A percentile compares a stretch with the other conserved stretches of the same genome.
These are phyloP conservation scores for Leptodactylus fuscus DNA, from an alignment of 2,113 vertebrate species.

Conservation along the genomic window DNA sequence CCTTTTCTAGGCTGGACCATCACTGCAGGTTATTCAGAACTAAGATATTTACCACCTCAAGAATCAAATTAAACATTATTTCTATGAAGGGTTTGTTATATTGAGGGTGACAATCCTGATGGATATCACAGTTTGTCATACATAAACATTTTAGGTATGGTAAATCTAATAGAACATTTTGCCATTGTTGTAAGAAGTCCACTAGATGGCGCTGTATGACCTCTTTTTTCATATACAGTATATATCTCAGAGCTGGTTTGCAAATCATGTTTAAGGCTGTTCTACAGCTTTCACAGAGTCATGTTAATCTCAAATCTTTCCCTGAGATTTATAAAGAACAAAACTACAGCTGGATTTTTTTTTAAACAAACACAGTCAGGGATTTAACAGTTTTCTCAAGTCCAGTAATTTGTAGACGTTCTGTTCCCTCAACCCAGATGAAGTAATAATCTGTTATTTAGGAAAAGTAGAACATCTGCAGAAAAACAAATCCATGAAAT, in stretches of 20 bases:
- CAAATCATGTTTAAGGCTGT: conserved; percentile 19
- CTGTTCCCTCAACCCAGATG: conserved; percentile 25
- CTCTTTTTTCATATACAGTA: not conserved
- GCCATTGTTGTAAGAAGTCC: too few relatives aligned
- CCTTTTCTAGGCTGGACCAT: not conserved
- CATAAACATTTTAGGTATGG: too few relatives aligned
- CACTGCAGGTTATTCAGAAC: not conserved
- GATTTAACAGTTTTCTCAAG: conserved; percentile 30
- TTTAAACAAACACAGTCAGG: conserved; percentile 21
- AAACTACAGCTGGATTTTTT: conserved; percentile 41
- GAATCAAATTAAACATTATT: too few relatives aligned
- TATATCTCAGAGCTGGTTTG: not conserved
- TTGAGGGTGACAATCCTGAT: too few relatives aligned
- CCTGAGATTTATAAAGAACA: conserved; percentile 40
- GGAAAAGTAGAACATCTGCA: conserved; percentile 22
- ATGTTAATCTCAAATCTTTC: conserved; percentile 42
- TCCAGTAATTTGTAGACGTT: conserved; percentile 42
- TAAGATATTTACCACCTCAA: not conserved
- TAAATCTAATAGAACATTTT: too few relatives aligned
- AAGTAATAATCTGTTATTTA: conserved; percentile 32
- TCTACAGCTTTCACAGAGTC: not conserved
- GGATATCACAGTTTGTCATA: too few relatives aligned
- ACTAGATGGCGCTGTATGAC: conserved; percentile 16
- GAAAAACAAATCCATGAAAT: conserved; percentile 17
- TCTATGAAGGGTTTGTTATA: too few relatives aligned